Base-by-base conservation (phyloP, 1,140 invertebrate genomes). In the Pseudoatta argentina region DNA sequence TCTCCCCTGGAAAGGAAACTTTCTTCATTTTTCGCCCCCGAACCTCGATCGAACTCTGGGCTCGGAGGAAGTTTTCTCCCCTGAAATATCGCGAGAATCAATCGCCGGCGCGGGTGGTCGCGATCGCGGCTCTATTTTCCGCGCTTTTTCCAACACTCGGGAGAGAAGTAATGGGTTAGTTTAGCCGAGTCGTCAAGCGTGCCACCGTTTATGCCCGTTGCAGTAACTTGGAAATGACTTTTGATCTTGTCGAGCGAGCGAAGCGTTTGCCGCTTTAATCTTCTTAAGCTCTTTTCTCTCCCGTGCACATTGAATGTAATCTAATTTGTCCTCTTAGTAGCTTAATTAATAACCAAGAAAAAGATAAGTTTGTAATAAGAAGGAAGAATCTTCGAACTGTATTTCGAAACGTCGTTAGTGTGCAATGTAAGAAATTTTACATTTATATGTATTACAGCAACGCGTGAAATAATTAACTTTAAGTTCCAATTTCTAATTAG, bases 21-120 rank as follows among this genome's bases (percentile, higher is more conserved):
- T 95, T 94, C 92, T 92, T 94, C 94, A 94, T 94, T 94, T 94
- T 94, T 95, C 93, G 92, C 91, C 89, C 89, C 59, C 66, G 30
- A 71, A 27, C n/a, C 73, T 59, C 78, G 77, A 85, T 57, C 55
- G 18, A 30, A 61, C 39, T 48, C n/a, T 39, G 77, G 39, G 72
- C 86, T 18, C 67, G 64, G 39, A 5, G 10, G 82, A 91, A 90
- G 69, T 91, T 91, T 87, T 64, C 30, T 27, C 51, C 79, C 51
- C 82, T 92, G 92, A 93, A 94, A 94, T 94, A 93, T 93, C 91
- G 90, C 86, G 90, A 91, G 91, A 94, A 95, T 95, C 94, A 94
- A 95, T 95, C 93, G 92, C 85, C 89, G 61, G 88, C 92, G 85
- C 88, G 91, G 92, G 88, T 91, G 88, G 89, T 81, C 82, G 75